Evolutionary conservation across 2,113 vertebrate species (phyloP).

Genomic region (Hippolais icterina): DNA sequence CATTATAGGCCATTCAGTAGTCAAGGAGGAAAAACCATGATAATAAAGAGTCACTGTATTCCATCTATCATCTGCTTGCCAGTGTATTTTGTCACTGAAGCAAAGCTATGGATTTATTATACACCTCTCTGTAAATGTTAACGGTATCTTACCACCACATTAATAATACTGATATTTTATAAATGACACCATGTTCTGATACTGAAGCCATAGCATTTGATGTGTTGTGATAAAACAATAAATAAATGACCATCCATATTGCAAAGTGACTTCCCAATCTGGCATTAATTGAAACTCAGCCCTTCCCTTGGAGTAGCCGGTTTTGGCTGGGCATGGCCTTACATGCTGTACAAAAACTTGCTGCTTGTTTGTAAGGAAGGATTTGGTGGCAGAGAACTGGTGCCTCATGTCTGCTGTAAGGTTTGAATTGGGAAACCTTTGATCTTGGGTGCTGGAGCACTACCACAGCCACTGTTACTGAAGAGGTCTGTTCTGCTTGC

Average conservation of each 20-base stretch:
- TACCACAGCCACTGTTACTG: background rate
- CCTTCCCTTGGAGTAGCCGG: background rate
- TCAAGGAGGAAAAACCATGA: background rate
- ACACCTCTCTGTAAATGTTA: constrained; percentile 47
- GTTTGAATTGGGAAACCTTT: background rate
- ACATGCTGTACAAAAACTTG: background rate
- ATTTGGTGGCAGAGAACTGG: background rate
- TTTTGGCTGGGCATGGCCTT: background rate
- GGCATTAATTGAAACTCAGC: background rate
- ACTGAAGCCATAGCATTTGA: constrained; percentile 30
- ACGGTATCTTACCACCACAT: background rate
- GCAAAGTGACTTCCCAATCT: constrained; percentile 17
- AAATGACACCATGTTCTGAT: constrained; percentile 45
- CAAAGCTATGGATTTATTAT: background rate
- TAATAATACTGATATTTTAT: constrained; percentile 45
- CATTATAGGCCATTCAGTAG: background rate
- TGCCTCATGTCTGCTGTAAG: background rate
- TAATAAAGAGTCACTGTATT: background rate
- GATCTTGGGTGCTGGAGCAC: background rate
- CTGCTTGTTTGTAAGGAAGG: background rate
- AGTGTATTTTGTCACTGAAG: constrained; percentile 1
- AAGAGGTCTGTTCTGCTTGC: background rate
- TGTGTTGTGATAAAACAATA: constrained; percentile 47
- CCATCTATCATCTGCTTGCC: background rate
- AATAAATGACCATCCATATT: constrained; percentile 49